A percentile compares a stretch with the other conserved stretches of the same genome.
These are phyloP conservation scores for Hyphantria cunea DNA, from an alignment of 1,140 invertebrate genomes.

Conservation along the genomic window DNA sequence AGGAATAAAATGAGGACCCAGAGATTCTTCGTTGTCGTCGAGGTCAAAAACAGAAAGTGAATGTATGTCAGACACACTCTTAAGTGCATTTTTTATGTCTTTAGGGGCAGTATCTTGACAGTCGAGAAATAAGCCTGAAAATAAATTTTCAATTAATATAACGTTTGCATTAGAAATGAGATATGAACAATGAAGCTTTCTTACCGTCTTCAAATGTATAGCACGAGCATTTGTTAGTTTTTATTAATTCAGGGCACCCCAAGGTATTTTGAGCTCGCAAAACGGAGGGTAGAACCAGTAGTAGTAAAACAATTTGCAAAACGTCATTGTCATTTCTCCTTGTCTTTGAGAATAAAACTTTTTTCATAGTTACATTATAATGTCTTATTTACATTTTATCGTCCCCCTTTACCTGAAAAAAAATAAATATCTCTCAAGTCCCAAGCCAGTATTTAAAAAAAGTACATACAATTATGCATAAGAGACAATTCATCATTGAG, in stretches of 20 bases:
- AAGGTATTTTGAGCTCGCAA: constrained; percentile 76
- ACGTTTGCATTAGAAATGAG: constrained; percentile 17
- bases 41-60: constrained; percentile 71
- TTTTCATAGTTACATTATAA: constrained; percentile 78
- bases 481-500: too few species aligned
- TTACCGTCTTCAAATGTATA: constrained; percentile 74
- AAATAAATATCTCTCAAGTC: constrained; percentile 23
- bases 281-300: constrained; percentile 68
- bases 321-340: constrained; percentile 60
- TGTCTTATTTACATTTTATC: constrained; percentile 51
- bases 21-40: constrained; percentile 64
- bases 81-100: constrained; percentile 71
- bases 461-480: too few species aligned
- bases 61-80: constrained; percentile 61
- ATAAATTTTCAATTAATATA: constrained; percentile 22
- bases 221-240: constrained; percentile 73
- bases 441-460: too few species aligned
- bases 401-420: constrained; percentile 53
- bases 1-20: constrained; percentile 75
- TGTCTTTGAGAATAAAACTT: constrained; percentile 58
- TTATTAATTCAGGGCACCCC: constrained; percentile 65
- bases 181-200: constrained; percentile 31
- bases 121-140: constrained; percentile 70
- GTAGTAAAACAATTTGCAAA: constrained; percentile 70
- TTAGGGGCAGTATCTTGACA: constrained; percentile 67